Conservation (phyloP, 1,140 invertebrate genomes). For the Temnothorax curvispinosus region DNA sequence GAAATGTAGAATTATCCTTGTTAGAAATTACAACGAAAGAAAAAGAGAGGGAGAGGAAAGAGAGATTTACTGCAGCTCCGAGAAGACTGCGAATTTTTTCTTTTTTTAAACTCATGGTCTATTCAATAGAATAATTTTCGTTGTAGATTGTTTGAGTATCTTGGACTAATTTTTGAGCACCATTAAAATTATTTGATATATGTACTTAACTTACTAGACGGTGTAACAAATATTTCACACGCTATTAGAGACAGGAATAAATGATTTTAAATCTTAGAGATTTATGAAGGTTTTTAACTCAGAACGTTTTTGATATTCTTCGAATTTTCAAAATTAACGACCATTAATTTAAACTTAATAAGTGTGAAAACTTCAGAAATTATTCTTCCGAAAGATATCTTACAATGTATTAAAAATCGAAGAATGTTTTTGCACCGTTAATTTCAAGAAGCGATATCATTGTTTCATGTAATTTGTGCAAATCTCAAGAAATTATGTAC, state of each 20-base stretch:
- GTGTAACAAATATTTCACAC: background rate
- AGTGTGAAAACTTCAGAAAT: background rate
- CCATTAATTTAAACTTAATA: background rate
- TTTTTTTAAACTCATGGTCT: background rate
- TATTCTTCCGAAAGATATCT: background rate
- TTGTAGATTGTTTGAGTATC: background rate
- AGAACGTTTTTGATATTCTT: background rate
- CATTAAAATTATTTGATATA: constrained; percentile 28
- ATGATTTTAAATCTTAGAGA: background rate
- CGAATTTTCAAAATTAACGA: background rate
- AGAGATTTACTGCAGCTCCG: constrained; percentile 15
- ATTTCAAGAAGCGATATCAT: background rate
- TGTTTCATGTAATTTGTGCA: background rate
- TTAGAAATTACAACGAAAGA: constrained; percentile 9
- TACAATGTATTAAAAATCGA: background rate
- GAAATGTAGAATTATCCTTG: constrained; percentile 34
- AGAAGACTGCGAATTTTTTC: constrained; percentile 2
- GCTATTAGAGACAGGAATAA: background rate
- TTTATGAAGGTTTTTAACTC: background rate
- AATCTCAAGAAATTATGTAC: background rate
- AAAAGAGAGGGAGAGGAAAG: background rate
- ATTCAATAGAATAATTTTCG: constrained; percentile 13
- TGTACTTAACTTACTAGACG: background rate
- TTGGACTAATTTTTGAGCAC: constrained; percentile 5
- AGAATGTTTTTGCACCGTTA: background rate